Evolutionary conservation across 2,113 vertebrate genomes (phyloP).

Genomic region (Tetrax tetrax): DNA sequence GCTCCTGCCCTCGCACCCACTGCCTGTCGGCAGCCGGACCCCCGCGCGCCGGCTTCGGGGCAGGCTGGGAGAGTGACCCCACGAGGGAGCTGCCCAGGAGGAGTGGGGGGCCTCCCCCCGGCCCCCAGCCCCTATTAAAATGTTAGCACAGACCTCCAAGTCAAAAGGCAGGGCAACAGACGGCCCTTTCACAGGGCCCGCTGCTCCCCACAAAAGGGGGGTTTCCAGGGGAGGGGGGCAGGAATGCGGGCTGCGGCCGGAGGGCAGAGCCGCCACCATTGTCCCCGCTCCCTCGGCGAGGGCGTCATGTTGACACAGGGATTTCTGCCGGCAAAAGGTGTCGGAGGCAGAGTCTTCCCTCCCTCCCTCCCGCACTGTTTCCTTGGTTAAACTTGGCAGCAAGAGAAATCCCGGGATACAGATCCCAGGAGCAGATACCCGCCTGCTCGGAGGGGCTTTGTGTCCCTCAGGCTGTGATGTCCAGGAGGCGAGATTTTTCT

Average conservation of each 20-base stretch:
- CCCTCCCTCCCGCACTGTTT: not conserved
- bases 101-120: not conserved
- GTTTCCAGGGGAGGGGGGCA: conserved; percentile 65
- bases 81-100: fast-evolving
- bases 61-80: not conserved
- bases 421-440: not conserved
- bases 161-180: conserved; percentile 56
- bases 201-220: conserved; percentile 63
- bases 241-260: conserved; percentile 52
- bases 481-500: not conserved
- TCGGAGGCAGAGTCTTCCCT: conserved; percentile 29
- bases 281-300: conserved; percentile 30
- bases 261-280: conserved; percentile 53
- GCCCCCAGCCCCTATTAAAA: conserved; percentile 56
- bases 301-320: conserved; percentile 63
- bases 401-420: not conserved
- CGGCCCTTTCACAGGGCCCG: conserved; percentile 60
- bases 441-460: not conserved
- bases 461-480: fast-evolving
- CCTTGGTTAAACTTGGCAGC: conserved; percentile 2
- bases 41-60: not conserved
- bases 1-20: not conserved
- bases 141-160: conserved; percentile 47
- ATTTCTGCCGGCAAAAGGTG: conserved; percentile 64
- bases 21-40: not conserved